Evolutionary conservation across 2,888 invertebrate genomes (phyloP), one percentile per base, ranked within the genome.

Genomic region (Neuroscelio doddi): DNA sequence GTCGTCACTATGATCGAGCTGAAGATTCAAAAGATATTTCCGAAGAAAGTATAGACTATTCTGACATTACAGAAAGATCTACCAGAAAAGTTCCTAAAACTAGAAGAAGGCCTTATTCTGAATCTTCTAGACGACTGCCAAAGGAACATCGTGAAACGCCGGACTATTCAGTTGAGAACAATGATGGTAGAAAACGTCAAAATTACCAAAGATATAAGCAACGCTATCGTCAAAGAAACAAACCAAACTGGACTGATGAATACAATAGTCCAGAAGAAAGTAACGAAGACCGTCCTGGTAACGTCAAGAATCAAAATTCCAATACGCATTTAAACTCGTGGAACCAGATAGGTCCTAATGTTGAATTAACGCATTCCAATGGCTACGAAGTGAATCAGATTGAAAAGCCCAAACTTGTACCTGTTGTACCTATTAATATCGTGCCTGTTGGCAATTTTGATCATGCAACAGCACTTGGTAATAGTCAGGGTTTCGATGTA

Each of bases 401-500:
- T 9, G 80, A 80, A 24, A 84, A 82, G 21, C 80, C 83, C 0
- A 84, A 83, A 24, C 66, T 80, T 10, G 46, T 81, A 1, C 73
- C 81, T 0, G 77, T 82, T 3, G 73, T 83, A 0, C 81, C 82
- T 12, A 67, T 83, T 0, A 83, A 84, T 45, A 29, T 84, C 3
- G 64, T 84, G 1, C 82, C 81, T 0, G 27, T 82, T 0, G 67
- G 76, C 1, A 79, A 80, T 51, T 87, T 87, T 45, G 86, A 87
- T 70, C 86, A 86, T 49, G 81, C 80, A 0, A 83, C 80, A 0
- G 86, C 86, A 4, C 66, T 87, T 3, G 85, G 85, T 0, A 83
- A 78, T 30, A 86, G 86, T 53, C 86, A 86, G 73, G 85, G 85
- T 1, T 87, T 87, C 63, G 87, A 87, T 69, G 80, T 86, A 45